Base-by-base conservation (phyloP, 2,888 invertebrate genomes). In the Busseola fusca region DNA sequence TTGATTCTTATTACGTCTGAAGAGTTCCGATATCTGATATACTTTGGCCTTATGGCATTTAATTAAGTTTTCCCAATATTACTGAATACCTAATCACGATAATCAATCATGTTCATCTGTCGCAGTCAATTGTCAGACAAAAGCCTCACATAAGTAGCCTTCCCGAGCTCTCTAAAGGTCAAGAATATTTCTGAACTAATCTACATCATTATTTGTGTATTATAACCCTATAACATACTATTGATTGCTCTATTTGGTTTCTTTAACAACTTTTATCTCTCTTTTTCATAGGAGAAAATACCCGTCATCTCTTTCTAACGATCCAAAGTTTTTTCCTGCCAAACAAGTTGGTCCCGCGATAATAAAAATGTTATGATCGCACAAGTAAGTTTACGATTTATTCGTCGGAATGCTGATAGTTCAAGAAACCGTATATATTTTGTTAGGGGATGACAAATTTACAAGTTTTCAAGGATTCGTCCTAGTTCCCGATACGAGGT, bases 351-450 rank as follows among this genome's bases (percentile, higher is more conserved):
- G 84, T 87, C 86, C 84, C 80, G 81, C 83, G 87, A 91, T 91
- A 91, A 88, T 93, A 94, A 94, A 94, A 94, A 91, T 93, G 92
- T 94, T 93, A 93, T 93, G 93, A 93, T 92, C 90, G 85, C 85
- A 87, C 86, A 87, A 81, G 69, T 74, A 88, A 91, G 85, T 93
- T 93, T 90, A 93, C 91, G 93, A 92, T 93, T 93, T 94, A 93
- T 94, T 93, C 94, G 93, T 92, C 87, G 84, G 84, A 85, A 80
- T 80, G 85, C 81, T 72, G 88, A 89, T 89, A 90, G 90, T 91
- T 91, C 82, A 77, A 67, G 86, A 87, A 85, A 88, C 86, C 62
- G 77, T 82, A 82, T 84, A 82, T 50, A 82, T 86, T 81, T 83
- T 78, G 74, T 80, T 76, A 81, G 76, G 82, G 74, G 71, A 64